phyloP scores from a whole-genome alignment of 2,113 vertebrate species.

The Ptilonorhynchus violaceus region DNA sequence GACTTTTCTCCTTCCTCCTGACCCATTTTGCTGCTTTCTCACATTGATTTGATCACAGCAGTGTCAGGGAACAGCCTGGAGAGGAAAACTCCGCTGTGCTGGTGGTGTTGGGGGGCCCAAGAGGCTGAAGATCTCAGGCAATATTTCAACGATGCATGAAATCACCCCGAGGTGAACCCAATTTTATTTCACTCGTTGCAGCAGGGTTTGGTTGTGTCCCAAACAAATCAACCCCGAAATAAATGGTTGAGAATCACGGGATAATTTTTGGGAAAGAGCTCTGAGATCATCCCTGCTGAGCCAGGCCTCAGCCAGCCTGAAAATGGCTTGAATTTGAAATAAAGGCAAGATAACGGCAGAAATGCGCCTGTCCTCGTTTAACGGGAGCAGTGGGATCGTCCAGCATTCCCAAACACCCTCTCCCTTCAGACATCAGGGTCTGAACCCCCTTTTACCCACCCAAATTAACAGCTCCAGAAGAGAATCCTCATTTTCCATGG shows the following conservation, averaged over 20 bases:
- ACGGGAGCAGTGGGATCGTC: background rate
- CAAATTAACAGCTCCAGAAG: background rate
- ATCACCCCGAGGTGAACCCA: background rate
- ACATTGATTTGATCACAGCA: rapidly evolving
- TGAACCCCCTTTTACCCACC: rapidly evolving
- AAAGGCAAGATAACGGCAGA: background rate
- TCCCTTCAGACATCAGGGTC: rapidly evolving
- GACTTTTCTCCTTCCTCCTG: background rate
- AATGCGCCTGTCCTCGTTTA: background rate
- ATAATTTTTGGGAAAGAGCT: background rate
- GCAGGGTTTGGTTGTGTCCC: background rate
- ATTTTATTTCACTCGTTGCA: background rate
- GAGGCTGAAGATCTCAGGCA: background rate
- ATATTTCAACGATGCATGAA: background rate
- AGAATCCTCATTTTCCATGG: background rate
- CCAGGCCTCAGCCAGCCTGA: background rate
- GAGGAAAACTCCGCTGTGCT: background rate
- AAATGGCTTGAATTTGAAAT: background rate
- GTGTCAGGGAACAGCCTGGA: background rate
- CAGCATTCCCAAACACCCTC: background rate
- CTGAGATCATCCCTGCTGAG: background rate
- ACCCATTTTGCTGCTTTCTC: background rate
- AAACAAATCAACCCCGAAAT: background rate
- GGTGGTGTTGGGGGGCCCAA: too few relatives aligned
- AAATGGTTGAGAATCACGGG: background rate